These are phyloP conservation scores for Selene dorsalis DNA, from an alignment of 2,797 vertebrate species.

Conservation along the genomic window DNA sequence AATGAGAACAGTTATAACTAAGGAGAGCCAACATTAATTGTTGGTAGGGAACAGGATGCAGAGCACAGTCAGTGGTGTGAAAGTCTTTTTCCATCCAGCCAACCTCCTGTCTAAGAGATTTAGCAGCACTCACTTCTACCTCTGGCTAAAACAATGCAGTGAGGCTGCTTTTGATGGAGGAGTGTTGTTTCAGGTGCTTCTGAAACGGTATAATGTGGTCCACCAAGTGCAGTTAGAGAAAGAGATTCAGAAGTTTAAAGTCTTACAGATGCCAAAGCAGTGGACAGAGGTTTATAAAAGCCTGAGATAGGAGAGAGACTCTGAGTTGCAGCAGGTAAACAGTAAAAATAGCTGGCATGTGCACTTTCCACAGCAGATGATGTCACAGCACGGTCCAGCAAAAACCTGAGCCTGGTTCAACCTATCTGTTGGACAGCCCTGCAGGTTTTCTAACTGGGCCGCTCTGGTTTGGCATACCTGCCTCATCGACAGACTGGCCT, in stretches of 20 bases:
- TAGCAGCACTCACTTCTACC: background rate
- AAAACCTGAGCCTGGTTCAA: constrained; percentile 2
- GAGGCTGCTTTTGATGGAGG: background rate
- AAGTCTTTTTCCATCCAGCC: background rate
- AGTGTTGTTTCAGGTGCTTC: too few relatives aligned
- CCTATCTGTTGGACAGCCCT: background rate
- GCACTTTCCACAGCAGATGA: background rate
- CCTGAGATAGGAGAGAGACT: background rate
- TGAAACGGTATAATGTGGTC: background rate
- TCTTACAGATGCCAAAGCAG: background rate
- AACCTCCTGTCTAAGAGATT: background rate
- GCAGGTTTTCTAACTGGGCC: background rate
- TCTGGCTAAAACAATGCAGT: background rate
- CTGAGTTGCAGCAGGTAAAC: background rate
- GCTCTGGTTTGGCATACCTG: background rate
- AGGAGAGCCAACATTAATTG: background rate
- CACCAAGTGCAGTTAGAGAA: background rate
- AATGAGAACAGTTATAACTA: background rate
- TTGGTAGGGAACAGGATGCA: background rate
- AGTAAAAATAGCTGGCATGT: background rate
- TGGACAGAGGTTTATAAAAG: background rate
- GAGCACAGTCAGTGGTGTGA: background rate
- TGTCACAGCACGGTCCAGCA: background rate
- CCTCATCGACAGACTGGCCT: background rate
- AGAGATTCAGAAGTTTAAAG: background rate